Evolutionary conservation across 2,888 invertebrate species (phyloP).

Genomic region (Drosophila multiciliata): DNA sequence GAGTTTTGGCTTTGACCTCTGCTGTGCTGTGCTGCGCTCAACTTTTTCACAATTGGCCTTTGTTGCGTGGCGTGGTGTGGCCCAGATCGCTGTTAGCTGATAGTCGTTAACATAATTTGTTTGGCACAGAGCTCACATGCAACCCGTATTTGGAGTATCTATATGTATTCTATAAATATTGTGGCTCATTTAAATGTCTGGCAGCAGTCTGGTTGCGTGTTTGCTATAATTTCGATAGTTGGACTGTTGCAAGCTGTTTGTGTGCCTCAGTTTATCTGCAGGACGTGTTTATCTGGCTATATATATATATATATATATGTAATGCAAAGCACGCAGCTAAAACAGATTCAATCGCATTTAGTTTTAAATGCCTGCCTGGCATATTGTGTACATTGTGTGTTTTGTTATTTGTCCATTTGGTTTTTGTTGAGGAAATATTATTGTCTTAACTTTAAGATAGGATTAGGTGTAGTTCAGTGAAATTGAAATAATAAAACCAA

Average conservation of each 20-base stretch:
- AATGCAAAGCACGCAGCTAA: conserved; percentile 33
- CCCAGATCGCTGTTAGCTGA: conserved; percentile 32
- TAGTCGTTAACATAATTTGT: conserved; percentile 46
- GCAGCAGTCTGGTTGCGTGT: conserved; percentile 55
- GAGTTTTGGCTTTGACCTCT: conserved; percentile 23
- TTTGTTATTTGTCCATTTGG: background rate
- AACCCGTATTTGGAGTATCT: conserved; percentile 22
- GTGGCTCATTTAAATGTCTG: conserved; percentile 72
- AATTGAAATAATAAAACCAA: background rate
- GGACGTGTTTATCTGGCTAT: conserved; percentile 9
- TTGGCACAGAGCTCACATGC: conserved; percentile 27
- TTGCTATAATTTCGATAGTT: conserved; percentile 16
- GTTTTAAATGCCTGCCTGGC: background rate
- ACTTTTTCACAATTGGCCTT: conserved; percentile 20
- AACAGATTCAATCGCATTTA: conserved; percentile 20
- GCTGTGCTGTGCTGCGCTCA: background rate
- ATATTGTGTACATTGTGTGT: conserved; percentile 3
- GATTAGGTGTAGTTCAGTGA: background rate
- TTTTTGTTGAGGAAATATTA: conserved; percentile 8
- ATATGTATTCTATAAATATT: conserved; percentile 66
- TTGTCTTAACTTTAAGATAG: background rate
- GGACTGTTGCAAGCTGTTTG: conserved; percentile 7
- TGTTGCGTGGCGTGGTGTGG: conserved; percentile 2
- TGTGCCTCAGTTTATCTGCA: background rate
- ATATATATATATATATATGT: conserved; percentile 25